A percentile compares a stretch with the other conserved stretches of the same genome.
These are phyloP conservation scores for Hypolimnas misippus DNA, from an alignment of 2,888 invertebrate genomes.

Conservation along the genomic window DNA sequence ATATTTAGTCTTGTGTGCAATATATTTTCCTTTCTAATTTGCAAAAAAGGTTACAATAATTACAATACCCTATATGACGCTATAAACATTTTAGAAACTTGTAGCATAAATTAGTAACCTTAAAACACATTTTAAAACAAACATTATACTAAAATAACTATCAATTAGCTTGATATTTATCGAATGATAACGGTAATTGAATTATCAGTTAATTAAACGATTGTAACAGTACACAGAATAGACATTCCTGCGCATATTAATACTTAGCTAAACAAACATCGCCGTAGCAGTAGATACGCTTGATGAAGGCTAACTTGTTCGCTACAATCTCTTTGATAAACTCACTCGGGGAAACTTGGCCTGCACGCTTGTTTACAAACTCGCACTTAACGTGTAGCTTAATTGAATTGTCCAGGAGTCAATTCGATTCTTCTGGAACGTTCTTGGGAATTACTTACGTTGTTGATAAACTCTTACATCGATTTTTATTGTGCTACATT, in stretches of 20 bases:
- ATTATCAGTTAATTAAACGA: not conserved
- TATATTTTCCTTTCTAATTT: too few species aligned
- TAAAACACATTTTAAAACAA: too few species aligned
- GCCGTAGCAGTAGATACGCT: constrained; percentile 43
- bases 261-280: constrained; percentile 27
- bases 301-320: constrained; percentile 71
- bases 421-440: constrained; percentile 63
- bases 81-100: too few species aligned
- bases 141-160: too few species aligned
- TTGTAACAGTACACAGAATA: constrained; percentile 22
- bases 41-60: too few species aligned
- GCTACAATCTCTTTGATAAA: constrained; percentile 62
- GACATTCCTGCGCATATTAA: constrained; percentile 32
- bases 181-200: too few species aligned
- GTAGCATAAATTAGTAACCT: too few species aligned
- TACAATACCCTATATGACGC: too few species aligned
- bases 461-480: not conserved
- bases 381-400: constrained; percentile 76
- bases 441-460: not conserved
- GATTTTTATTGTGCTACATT: too few species aligned
- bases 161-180: too few species aligned
- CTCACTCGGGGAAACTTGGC: constrained; percentile 60
- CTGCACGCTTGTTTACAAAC: constrained; percentile 74
- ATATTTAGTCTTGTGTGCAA: too few species aligned
- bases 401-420: constrained; percentile 81